Base-by-base conservation (phyloP, 2,888 invertebrate genomes). In the Polyploca ridens region DNA sequence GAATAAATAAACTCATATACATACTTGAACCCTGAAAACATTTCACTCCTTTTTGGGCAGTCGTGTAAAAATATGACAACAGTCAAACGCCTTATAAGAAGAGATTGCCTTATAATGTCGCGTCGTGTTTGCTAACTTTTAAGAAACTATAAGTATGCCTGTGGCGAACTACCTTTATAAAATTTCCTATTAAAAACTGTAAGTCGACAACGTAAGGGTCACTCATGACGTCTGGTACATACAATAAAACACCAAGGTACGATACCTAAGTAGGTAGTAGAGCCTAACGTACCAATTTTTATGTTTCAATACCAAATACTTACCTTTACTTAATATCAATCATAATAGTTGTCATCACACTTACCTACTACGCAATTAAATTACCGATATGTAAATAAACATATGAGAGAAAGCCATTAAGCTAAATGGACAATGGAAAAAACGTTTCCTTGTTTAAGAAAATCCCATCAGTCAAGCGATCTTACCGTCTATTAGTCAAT, bases 391-490 rank as follows among this genome's bases (percentile, higher is more conserved):
- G 69, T 69, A 72, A 70, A 73, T 73, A 66, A 71, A 67, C 46
- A 64, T 66, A 64, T 68, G 73, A 79, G 78, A 77, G 86, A 86
- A 84, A 85, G 82, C 76, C 64, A 73, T 69, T 69, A 70, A 71
- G 69, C 64, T 66, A 64, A 65, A 69, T 72, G 74, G 77, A 79
- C 77, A 76, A 73, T 69, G 76, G 70, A 77, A 77, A 81, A 73
- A 75, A 78, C 72, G 70, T 77, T 86, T 87, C 84, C 85, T 82
- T 74, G 78, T 75, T 76, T 86, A 78, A 79, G 76, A 82, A 78
- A 79, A 76, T 81, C 83, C 83, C 76, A 81, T 83, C 82, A 85
- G 75, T 69, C 33, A 62, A 14, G 14, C 6, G 44, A 44, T 70
- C 69, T 68, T 74, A 62, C 57, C 61, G 69, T 67, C 73, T 66